Evolutionary conservation across 2,888 invertebrate genomes (phyloP), one percentile per base, ranked within the genome.

Genomic region (Nematopogon swammerdamellus): DNA sequence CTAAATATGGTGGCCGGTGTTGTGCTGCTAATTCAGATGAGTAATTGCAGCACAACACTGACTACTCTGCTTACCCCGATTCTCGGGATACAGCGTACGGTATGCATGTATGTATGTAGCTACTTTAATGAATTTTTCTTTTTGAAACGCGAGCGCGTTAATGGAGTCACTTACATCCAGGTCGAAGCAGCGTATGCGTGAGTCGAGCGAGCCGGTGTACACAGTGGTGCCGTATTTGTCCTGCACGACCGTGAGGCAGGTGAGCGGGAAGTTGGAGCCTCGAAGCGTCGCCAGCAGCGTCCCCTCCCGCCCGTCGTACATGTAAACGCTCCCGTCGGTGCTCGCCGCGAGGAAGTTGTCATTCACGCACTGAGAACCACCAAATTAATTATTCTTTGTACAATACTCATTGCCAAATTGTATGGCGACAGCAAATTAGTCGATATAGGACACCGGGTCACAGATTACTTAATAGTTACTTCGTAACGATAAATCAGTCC

Each of bases 171-270:
- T 60, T 53, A 84, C 85, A 60, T 80, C 74, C 52, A 85, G 77
- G 61, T 85, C 81, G 57, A 83, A 85, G 57, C 84, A 81, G 48
- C 83, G 76, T 58, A 88, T 76, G 53, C 79, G 71, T 1, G 82
- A 82, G 60, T 86, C 87, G 48, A 85, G 64, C 1, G 85, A 85
- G 2, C 87, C 87, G 1, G 85, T 82, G 53, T 83, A 86, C 1
- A 86, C 68, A 16, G 80, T 74, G 43, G 81, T 80, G 45, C 72
- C 75, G 53, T 68, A 70, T 43, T 68, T 70, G 55, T 76, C 72
- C 53, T 75, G 75, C 19, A 76, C 72, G 20, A 84, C 75, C 19
- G 80, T 79, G 14, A 87, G 65, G 54, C 85, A 85, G 0, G 86
- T 86, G 8, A 88, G 82, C 0, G 86, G 82, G 8, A 81, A 65